These are phyloP conservation scores for Willisornis vidua DNA, from an alignment of 2,113 vertebrate species.

Conservation along the genomic window DNA sequence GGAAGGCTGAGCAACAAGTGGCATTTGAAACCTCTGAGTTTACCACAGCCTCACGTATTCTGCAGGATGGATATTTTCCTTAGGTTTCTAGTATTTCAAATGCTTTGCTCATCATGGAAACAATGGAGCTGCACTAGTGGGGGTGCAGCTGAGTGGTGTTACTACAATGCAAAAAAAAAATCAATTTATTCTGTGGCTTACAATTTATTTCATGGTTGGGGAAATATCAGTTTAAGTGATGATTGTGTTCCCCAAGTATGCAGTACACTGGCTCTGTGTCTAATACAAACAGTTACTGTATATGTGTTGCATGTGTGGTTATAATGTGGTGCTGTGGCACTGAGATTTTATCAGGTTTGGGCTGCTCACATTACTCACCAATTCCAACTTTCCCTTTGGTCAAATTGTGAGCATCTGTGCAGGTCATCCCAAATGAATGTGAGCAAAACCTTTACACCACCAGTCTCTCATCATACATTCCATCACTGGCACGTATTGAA, in stretches of 20 bases:
- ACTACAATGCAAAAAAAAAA: neutral
- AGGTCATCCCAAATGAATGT: neutral
- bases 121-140: neutral
- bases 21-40: slow-evolving; percentile 14
- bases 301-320: slow-evolving; percentile 36
- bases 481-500: neutral
- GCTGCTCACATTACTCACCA: neutral
- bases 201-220: slow-evolving; percentile 40
- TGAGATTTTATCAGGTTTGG: slow-evolving; percentile 14
- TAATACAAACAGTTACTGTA: slow-evolving; percentile 32
- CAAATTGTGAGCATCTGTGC: neutral
- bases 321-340: neutral
- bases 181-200: slow-evolving; percentile 40
- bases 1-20: slow-evolving; percentile 47
- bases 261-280: neutral
- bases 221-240: slow-evolving; percentile 29
- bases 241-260: slow-evolving; percentile 32
- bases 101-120: neutral
- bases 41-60: slow-evolving; percentile 9
- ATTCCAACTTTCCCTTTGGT: slow-evolving; percentile 8
- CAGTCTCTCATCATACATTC: neutral
- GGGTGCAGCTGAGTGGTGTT: neutral
- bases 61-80: slow-evolving; percentile 16
- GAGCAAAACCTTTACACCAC: neutral
- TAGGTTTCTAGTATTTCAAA: neutral